phyloP scores from a whole-genome alignment of 2,888 invertebrate species.

The Pinctada fucata region DNA sequence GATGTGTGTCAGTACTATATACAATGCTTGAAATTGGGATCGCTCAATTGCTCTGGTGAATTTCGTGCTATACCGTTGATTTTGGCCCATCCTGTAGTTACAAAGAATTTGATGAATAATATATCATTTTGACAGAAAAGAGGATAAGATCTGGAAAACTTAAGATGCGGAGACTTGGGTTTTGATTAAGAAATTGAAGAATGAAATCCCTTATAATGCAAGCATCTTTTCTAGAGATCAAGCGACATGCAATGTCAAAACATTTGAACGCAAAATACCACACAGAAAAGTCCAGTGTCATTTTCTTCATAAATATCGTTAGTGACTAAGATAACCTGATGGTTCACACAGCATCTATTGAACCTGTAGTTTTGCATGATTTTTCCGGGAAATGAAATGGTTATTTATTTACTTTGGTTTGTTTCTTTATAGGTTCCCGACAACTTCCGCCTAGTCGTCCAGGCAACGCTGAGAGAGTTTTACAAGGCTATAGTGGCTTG shows the following conservation, averaged over 20 bases:
- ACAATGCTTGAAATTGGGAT: too few species aligned
- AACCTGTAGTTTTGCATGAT: too few species aligned
- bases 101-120: slow-evolving; percentile 19
- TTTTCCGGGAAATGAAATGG: neutral
- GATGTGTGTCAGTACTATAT: too few species aligned
- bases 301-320: too few species aligned
- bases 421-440: slow-evolving; percentile 88
- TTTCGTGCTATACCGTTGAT: neutral
- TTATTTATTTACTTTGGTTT: neutral
- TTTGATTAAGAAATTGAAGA: neutral
- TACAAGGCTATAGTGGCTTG: slow-evolving; percentile 98
- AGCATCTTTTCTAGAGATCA: neutral
- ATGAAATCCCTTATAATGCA: neutral
- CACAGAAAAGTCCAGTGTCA: neutral
- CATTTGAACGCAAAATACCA: neutral
- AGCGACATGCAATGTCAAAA: neutral
- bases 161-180: neutral
- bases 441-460: slow-evolving; percentile 97
- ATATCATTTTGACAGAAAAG: slow-evolving; percentile 10
- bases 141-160: slow-evolving; percentile 15
- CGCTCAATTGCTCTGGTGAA: too few species aligned
- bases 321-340: too few species aligned
- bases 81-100: neutral
- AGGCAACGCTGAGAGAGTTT: slow-evolving; percentile 98
- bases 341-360: too few species aligned